Evolutionary conservation across 2,797 vertebrate species (phyloP).

Genomic region (Sebastes umbrosus): DNA sequence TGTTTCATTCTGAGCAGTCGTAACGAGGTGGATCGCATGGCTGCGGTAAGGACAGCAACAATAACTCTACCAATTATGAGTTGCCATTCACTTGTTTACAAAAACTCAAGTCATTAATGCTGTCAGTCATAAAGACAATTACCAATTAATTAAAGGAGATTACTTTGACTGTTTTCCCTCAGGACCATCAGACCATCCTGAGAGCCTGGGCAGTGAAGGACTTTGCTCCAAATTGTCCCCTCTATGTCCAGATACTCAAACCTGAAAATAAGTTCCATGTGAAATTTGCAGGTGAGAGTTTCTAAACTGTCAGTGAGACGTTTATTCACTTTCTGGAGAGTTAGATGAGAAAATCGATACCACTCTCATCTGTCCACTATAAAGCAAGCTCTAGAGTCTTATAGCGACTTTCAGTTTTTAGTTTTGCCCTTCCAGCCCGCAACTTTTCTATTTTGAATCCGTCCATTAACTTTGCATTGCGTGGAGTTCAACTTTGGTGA

Average conservation of each 20-base stretch:
- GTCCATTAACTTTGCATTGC: too few species aligned
- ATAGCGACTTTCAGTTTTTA: too few species aligned
- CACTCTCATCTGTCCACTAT: background rate
- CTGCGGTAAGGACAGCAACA: constrained; percentile 83
- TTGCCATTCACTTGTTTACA: constrained; percentile 3
- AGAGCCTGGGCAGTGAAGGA: constrained; percentile 97
- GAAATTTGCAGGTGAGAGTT: constrained; percentile 90
- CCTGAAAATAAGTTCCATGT: constrained; percentile 96
- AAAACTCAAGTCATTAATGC: background rate
- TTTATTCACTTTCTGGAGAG: background rate
- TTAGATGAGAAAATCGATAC: background rate
- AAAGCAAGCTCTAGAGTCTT: too few species aligned
- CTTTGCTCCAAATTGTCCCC: constrained; percentile 93
- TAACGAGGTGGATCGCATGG: constrained; percentile 92
- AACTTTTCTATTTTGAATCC: too few species aligned
- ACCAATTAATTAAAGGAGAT: constrained; percentile 2
- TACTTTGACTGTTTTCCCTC: constrained; percentile 13
- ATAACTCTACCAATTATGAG: background rate
- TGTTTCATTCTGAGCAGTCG: constrained; percentile 95
- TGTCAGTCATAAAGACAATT: background rate
- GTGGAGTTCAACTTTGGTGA: too few species aligned
- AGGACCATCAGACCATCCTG: constrained; percentile 97
- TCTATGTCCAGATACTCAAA: constrained; percentile 95
- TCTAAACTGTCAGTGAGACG: background rate
- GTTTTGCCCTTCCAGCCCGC: too few species aligned